Evolutionary conservation across 2,113 vertebrate genomes (phyloP).

Genomic region (Cichladusa arquata): DNA sequence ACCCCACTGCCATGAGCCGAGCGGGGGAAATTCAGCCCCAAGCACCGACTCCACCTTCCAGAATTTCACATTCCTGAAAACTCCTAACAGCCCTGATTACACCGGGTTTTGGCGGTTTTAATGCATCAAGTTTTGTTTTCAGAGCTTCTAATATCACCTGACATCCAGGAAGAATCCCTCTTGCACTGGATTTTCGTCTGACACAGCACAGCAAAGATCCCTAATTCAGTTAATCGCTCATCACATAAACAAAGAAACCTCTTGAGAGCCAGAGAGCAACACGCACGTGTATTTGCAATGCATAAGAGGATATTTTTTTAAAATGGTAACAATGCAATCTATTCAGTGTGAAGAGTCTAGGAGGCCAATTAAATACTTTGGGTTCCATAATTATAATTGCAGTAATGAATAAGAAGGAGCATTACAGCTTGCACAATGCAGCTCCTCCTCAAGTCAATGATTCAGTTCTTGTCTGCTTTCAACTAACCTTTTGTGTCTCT

Average conservation of each 20-base stretch:
- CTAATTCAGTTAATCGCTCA: conserved; percentile 72
- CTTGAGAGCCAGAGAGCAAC: conserved; percentile 70
- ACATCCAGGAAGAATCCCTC: not conserved
- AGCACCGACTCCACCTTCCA: accelerated
- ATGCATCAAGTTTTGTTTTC: accelerated
- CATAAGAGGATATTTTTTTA: conserved; percentile 60
- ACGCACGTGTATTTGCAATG: conserved; percentile 62
- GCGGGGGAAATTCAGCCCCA: accelerated
- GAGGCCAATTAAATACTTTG: conserved; percentile 76
- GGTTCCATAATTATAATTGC: conserved; percentile 78
- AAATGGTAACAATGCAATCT: conserved; percentile 73
- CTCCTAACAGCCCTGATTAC: accelerated
- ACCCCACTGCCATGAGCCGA: accelerated
- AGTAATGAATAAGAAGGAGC: conserved; percentile 73
- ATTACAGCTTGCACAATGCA: conserved; percentile 61
- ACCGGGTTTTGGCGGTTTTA: accelerated
- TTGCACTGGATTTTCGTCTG: conserved; percentile 21
- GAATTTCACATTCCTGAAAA: accelerated
- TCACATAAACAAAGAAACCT: conserved; percentile 78
- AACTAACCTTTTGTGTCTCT: conserved; percentile 63
- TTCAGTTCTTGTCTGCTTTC: conserved; percentile 57
- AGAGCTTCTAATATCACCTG: not conserved
- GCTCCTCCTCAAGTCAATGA: conserved; percentile 49
- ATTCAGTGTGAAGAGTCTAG: conserved; percentile 72
- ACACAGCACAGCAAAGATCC: conserved; percentile 42